phyloP scores from a whole-genome alignment of 2,888 invertebrate genomes.

The Ochlodes sylvanus region DNA sequence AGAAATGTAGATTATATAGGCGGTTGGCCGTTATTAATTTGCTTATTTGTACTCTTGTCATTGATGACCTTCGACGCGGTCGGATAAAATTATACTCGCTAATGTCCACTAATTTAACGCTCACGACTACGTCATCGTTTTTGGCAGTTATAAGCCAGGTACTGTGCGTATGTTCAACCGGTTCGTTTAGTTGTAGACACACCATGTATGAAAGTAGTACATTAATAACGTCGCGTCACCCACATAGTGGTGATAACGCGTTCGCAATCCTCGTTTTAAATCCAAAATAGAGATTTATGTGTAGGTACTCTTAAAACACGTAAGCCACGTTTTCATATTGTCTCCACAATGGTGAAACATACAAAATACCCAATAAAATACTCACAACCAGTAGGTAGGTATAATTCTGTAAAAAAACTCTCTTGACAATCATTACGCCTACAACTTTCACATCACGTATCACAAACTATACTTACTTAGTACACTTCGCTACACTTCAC shows the following conservation, averaged over 20 bases:
- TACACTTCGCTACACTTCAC: too few species aligned
- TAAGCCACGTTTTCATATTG: too few species aligned
- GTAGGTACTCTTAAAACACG: too few species aligned
- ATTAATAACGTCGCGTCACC: too few species aligned
- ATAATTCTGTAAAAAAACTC: slow-evolving; percentile 22
- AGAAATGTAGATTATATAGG: neutral
- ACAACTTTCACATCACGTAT: slow-evolving; percentile 28
- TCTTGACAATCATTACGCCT: slow-evolving; percentile 16
- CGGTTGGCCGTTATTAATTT: neutral
- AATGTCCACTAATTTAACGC: slow-evolving; percentile 26
- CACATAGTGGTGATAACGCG: too few species aligned
- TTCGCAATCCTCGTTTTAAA: too few species aligned
- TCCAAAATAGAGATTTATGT: too few species aligned
- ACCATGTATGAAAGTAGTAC: neutral
- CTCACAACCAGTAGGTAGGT: too few species aligned
- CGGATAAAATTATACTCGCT: slow-evolving; percentile 28
- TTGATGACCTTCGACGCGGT: slow-evolving; percentile 22
- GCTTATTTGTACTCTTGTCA: slow-evolving; percentile 16
- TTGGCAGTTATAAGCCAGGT: slow-evolving; percentile 18
- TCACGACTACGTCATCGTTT: slow-evolving; percentile 11
- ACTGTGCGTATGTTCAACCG: neutral
- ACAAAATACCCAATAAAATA: too few species aligned
- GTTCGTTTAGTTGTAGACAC: neutral
- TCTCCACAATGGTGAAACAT: too few species aligned
- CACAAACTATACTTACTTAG: slow-evolving; percentile 6